phyloP scores from a whole-genome alignment of 2,888 invertebrate species.

The Amiota mariae region DNA sequence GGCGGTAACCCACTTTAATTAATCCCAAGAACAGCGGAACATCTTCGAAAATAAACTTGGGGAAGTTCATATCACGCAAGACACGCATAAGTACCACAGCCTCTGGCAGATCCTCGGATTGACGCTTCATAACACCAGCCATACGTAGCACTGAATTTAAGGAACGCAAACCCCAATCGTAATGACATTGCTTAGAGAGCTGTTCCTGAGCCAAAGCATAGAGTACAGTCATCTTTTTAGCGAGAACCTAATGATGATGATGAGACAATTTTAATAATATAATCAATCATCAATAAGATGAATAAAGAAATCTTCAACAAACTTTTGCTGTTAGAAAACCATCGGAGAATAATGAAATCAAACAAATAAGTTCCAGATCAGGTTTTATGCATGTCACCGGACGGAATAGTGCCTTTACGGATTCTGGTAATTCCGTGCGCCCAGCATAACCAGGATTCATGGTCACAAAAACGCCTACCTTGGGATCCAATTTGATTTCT shows the following conservation, averaged over 20 bases:
- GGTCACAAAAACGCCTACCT: conserved; percentile 94
- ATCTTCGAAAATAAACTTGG: conserved; percentile 94
- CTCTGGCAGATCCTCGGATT: conserved; percentile 86
- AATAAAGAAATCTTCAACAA: conserved; percentile 15
- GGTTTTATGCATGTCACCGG: conserved; percentile 95
- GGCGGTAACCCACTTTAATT: conserved; percentile 76
- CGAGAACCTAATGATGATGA: conserved; percentile 76
- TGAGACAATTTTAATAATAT: not conserved
- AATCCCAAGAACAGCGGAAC: conserved; percentile 91
- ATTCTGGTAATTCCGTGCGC: conserved; percentile 92
- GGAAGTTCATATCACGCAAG: conserved; percentile 92
- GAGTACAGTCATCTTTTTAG: conserved; percentile 94
- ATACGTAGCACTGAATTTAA: conserved; percentile 92
- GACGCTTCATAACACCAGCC: conserved; percentile 90
- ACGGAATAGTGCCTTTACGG: conserved; percentile 91
- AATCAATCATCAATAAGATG: conserved; percentile 1
- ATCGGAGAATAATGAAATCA: conserved; percentile 93
- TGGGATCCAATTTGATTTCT: conserved; percentile 86
- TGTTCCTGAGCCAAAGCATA: conserved; percentile 91
- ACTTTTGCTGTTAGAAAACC: conserved; percentile 93
- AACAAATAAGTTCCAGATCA: conserved; percentile 92
- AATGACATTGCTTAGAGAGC: conserved; percentile 93
- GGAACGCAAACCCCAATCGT: conserved; percentile 94
- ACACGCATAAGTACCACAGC: conserved; percentile 93
- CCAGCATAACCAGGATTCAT: conserved; percentile 97